phyloP scores from a whole-genome alignment of 92 coral and sea anemone genomes.

The Zoanthus solanderi region DNA sequence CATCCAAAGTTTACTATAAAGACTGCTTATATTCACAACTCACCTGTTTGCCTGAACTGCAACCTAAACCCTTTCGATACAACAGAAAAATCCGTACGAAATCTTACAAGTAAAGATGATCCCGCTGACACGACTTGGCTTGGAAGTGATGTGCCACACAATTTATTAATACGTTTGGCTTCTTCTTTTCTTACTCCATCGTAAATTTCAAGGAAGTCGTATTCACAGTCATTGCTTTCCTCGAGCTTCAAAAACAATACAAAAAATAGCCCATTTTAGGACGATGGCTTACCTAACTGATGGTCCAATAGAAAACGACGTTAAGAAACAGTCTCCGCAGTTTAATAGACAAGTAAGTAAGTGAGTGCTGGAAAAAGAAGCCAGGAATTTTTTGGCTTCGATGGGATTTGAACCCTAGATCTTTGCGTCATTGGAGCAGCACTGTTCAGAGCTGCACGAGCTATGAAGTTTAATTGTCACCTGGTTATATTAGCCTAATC shows the following conservation, averaged over 20 bases:
- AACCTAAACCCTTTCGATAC: slow-evolving; percentile 77
- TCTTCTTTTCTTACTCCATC: slow-evolving; percentile 70
- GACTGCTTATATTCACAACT: not conserved
- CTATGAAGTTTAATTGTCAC: no score
- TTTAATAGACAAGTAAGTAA: no score
- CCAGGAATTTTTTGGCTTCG: no score
- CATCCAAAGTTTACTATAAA: no score
- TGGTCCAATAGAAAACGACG: no score
- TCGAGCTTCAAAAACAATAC: slow-evolving; percentile 66
- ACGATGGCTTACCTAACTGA: not conserved
- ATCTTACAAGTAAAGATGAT: slow-evolving; percentile 70
- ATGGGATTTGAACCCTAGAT: no score
- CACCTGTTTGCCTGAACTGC: slow-evolving; percentile 75
- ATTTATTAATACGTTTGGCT: slow-evolving; percentile 70
- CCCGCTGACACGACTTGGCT: slow-evolving; percentile 73
- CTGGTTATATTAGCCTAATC: no score
- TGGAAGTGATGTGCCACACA: slow-evolving; percentile 73
- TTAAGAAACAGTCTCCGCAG: no score
- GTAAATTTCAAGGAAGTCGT: slow-evolving; percentile 84
- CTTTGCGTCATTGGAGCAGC: no score
- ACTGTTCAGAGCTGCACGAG: no score
- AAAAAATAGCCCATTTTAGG: not conserved
- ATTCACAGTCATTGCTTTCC: slow-evolving; percentile 79
- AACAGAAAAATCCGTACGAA: slow-evolving; percentile 88
- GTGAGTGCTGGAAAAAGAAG: no score